Evolutionary conservation across 2,113 vertebrate species (phyloP), one percentile per base, ranked within the genome.

Genomic region (Mormyrus lacerda): DNA sequence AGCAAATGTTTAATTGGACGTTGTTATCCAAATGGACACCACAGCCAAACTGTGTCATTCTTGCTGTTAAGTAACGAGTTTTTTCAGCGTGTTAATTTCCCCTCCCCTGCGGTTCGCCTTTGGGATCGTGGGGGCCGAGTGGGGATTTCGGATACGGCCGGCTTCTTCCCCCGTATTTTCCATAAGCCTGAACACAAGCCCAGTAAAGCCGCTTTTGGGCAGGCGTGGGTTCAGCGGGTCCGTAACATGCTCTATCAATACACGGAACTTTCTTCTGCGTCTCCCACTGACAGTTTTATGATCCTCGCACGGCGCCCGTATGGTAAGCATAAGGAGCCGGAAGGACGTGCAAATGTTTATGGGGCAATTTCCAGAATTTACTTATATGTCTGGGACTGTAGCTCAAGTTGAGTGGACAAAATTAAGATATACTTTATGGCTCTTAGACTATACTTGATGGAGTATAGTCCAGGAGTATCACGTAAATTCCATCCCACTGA

Each of bases 81-180:
- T 86, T 51, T 19, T 10, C 21, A 27, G 11, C 4, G 48, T 35
- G 13, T 53, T 86, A 79, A 31, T 86, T 51, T 86, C 48, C 13
- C 47, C 39, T 27, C 48, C 10, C 51, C 27, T n/a, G 48, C 47
- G 85, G 45, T 13, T 27, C 2, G 2, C n/a, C 31, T 9, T 19
- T 42, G 15, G 51, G 51, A 21, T 35, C 15, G 3, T 1, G 48
- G 88, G 79, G 76, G 69, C 45, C 15, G 73, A n/a, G 27, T 13
- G 9, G 76, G 50, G 88, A 88, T 27, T 15, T 42, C 3, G 88
- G 88, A 88, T 88, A 45, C 9, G 21, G 88, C 50, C 42, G 10
- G 76, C 88, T 89, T 61, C 50, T 58, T 69, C 58, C 73, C 76
- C 45, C 2, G 76, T 21, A 42, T 83, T 83, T 89, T 89, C 87